Evolutionary conservation across 2,797 vertebrate species (phyloP).

Genomic region (Chiloscyllium punctatum): DNA sequence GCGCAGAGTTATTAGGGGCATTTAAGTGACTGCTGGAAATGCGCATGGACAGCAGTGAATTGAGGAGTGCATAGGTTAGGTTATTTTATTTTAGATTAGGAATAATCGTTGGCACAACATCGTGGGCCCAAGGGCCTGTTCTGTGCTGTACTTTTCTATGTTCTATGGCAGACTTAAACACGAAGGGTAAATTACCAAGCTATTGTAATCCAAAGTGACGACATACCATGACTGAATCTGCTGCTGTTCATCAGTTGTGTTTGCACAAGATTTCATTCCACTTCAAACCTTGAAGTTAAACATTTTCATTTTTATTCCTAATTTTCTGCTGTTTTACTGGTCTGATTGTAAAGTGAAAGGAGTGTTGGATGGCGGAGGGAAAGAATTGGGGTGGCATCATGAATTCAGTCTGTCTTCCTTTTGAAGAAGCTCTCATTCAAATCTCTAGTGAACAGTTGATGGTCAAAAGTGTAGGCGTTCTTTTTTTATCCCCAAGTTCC

Average conservation of each 20-base stretch:
- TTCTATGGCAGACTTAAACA: no score
- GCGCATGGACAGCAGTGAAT: no score
- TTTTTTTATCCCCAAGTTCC: neutral
- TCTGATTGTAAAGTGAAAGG: neutral
- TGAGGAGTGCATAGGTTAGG: no score
- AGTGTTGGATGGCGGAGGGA: neutral
- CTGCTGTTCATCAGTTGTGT: neutral
- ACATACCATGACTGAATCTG: neutral
- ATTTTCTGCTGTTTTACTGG: neutral
- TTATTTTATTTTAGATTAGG: no score
- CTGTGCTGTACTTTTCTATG: no score
- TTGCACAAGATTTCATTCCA: neutral
- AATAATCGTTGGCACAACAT: no score
- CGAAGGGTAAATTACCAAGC: no score
- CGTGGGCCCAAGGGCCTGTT: no score
- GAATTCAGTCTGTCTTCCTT: neutral
- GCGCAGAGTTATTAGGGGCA: no score
- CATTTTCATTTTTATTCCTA: neutral
- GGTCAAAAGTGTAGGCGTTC: neutral
- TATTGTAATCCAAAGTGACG: neutral
- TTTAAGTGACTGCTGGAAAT: no score
- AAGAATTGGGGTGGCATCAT: neutral
- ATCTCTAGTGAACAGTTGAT: neutral
- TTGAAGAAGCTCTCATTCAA: neutral
- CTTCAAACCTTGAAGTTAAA: neutral